Conservation (phyloP, 1,140 invertebrate genomes). For the Halyomorpha halys region DNA sequence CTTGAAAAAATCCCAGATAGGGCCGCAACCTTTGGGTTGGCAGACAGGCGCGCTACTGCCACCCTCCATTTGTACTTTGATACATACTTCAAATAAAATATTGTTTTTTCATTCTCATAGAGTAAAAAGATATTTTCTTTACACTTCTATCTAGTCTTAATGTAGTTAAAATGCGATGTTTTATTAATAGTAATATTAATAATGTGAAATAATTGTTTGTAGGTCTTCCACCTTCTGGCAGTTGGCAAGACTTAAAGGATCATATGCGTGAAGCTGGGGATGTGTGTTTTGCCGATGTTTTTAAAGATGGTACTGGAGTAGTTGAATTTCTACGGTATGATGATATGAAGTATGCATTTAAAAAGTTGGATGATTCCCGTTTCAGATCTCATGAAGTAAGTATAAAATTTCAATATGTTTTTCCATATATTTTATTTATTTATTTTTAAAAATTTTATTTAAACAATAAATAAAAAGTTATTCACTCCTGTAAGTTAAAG, state of each 20-base stretch:
- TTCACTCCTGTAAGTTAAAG: no score
- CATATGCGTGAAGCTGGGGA: constrained; percentile 99
- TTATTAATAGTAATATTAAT: no score
- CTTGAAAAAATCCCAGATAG: no score
- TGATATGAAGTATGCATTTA: constrained; percentile 98
- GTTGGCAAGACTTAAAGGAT: constrained; percentile 98
- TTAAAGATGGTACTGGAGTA: constrained; percentile 96
- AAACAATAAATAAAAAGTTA: not conserved
- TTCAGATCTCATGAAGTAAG: constrained; percentile 85
- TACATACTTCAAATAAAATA: no score
- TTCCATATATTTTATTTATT: not conserved
- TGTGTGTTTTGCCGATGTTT: constrained; percentile 97
- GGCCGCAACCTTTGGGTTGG: no score
- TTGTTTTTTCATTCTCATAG: no score
- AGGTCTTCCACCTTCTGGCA: constrained; percentile 74
- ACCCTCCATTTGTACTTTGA: no score
- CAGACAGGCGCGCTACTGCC: no score
- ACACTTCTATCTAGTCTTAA: no score
- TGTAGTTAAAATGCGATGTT: no score
- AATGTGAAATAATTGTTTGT: no score
- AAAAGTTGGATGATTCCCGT: constrained; percentile 93
- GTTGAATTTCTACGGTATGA: constrained; percentile 95
- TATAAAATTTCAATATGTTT: not conserved
- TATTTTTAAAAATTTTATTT: not conserved
- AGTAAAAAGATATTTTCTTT: no score